These are phyloP conservation scores for Dasyurus viverrinus DNA, from an alignment of 2,113 vertebrate genomes.

Conservation along the genomic window DNA sequence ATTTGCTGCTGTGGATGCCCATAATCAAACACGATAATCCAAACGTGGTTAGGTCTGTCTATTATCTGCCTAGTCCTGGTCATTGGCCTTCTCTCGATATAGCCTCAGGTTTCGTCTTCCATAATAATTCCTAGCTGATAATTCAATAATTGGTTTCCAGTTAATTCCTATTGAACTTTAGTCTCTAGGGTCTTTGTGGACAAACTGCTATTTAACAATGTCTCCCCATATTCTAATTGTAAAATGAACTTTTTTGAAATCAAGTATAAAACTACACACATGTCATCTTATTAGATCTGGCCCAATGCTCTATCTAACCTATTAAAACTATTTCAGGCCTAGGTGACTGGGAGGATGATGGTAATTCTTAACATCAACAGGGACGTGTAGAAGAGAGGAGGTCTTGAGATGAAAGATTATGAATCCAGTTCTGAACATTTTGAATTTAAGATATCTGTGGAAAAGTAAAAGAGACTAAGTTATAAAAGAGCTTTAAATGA, in stretches of 20 bases:
- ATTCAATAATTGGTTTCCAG: not conserved
- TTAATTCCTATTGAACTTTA: not conserved
- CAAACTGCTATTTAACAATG: not conserved
- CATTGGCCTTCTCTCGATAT: not conserved
- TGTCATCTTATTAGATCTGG: not conserved
- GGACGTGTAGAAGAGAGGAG: not conserved
- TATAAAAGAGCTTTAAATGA: not conserved
- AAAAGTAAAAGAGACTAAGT: not conserved
- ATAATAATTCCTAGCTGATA: not conserved
- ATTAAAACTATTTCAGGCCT: not conserved
- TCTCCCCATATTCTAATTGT: not conserved
- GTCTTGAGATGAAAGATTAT: not conserved
- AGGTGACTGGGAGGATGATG: not conserved
- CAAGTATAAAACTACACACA: too few relatives aligned
- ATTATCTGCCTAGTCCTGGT: not conserved
- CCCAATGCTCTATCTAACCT: not conserved
- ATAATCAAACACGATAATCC: not conserved
- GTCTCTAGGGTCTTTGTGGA: not conserved
- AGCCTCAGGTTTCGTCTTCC: not conserved
- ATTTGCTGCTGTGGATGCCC: not conserved
- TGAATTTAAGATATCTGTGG: not conserved
- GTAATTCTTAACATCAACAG: not conserved
- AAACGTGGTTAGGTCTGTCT: not conserved
- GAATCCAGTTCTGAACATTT: not conserved
- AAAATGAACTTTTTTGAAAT: not conserved